These are phyloP conservation scores for Stratiomys singularior DNA, from an alignment of 2,888 invertebrate species.

Conservation along the genomic window DNA sequence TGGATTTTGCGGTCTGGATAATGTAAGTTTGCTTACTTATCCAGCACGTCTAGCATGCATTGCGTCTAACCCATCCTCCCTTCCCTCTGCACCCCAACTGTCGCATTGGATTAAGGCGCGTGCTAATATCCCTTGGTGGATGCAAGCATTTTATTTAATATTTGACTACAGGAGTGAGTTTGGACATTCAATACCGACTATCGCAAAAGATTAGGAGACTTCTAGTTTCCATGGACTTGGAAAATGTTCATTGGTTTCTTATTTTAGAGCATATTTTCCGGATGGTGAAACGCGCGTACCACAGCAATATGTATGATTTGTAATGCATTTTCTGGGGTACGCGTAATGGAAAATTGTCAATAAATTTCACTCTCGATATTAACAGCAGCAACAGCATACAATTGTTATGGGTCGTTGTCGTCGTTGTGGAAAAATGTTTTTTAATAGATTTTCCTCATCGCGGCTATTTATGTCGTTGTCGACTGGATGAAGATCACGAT, in stretches of 20 bases:
- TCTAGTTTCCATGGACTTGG: slow-evolving; percentile 23
- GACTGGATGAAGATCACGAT: background rate
- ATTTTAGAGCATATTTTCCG: slow-evolving; percentile 8
- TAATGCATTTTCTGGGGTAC: background rate
- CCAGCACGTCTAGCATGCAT: background rate
- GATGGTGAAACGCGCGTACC: no score
- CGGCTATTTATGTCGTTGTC: slow-evolving; percentile 32
- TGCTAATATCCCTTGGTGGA: no score
- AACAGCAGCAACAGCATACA: background rate
- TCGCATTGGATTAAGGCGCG: background rate
- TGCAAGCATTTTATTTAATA: background rate
- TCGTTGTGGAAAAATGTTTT: slow-evolving; percentile 39
- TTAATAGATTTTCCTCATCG: slow-evolving; percentile 34
- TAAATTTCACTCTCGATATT: slow-evolving; percentile 49
- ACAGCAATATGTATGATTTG: background rate
- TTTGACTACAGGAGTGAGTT: background rate
- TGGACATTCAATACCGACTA: background rate
- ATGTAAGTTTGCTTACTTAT: background rate
- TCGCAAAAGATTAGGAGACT: slow-evolving; percentile 22
- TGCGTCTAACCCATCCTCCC: background rate
- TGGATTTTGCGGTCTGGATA: slow-evolving; percentile 28
- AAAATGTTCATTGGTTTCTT: slow-evolving; percentile 17
- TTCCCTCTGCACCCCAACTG: no score
- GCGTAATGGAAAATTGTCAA: slow-evolving; percentile 49
- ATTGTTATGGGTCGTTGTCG: slow-evolving; percentile 29